Conservation (phyloP, 2,888 invertebrate species). For the Prosapia bicincta region DNA sequence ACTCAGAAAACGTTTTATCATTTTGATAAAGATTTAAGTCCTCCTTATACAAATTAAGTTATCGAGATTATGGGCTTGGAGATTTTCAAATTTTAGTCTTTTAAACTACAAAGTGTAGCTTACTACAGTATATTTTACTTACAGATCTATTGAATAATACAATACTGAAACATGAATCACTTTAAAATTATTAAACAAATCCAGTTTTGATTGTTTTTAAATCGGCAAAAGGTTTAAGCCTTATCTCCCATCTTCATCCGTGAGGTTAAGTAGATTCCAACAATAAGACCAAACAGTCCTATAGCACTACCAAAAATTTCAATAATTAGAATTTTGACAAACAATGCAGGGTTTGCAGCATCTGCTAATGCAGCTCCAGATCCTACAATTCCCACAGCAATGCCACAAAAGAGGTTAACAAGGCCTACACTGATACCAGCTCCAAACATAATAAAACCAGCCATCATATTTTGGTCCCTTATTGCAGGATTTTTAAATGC, state of each 20-base stretch:
- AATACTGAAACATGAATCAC: not conserved
- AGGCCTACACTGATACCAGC: slow-evolving; percentile 93
- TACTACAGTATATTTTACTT: not conserved
- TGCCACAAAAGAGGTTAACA: slow-evolving; percentile 93
- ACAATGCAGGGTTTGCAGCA: slow-evolving; percentile 93
- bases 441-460: slow-evolving; percentile 71
- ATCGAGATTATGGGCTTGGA: not conserved
- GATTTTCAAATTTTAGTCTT: not conserved
- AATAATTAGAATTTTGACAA: slow-evolving; percentile 97
- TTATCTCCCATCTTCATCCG: slow-evolving; percentile 57
- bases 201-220: not conserved
- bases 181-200: not conserved
- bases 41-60: not conserved
- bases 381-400: slow-evolving; percentile 96
- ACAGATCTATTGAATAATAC: not conserved
- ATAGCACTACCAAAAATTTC: slow-evolving; percentile 99
- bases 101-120: not conserved
- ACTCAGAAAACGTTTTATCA: too few species aligned
- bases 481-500: slow-evolving; percentile 32
- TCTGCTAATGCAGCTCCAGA: slow-evolving; percentile 97
- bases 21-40: not conserved
- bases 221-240: not conserved
- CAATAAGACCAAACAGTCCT: slow-evolving; percentile 97
- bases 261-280: slow-evolving; percentile 92
- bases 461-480: slow-evolving; percentile 56